A percentile compares a stretch with the other conserved stretches of the same genome.
Evolutionary conservation across 1,140 invertebrate species (phyloP).

Genomic region (Helicorthomorpha holstii): DNA sequence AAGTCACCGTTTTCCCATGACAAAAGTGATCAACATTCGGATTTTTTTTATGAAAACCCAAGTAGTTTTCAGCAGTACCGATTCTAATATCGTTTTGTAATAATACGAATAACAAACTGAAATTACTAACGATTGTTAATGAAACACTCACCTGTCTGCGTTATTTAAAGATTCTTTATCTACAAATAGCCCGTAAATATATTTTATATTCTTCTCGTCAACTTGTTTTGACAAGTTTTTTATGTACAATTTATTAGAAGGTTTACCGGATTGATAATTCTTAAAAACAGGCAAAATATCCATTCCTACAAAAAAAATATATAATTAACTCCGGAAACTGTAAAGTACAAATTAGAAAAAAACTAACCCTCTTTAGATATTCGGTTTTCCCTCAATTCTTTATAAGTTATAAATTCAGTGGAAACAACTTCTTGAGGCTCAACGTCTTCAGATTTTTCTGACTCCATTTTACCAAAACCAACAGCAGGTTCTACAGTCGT

Average conservation of each 20-base stretch:
- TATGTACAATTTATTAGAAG: conserved; percentile 68
- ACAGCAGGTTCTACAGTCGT: too few relatives aligned
- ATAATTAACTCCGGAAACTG: background rate
- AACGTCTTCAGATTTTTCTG: conserved; percentile 8
- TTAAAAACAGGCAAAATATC: conserved; percentile 62
- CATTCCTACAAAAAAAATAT: conserved; percentile 38
- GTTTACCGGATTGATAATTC: conserved; percentile 64
- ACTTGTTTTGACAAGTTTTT: conserved; percentile 80
- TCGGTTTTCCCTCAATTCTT: conserved; percentile 47
- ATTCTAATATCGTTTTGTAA: too few relatives aligned
- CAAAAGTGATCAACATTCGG: too few relatives aligned
- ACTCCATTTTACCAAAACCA: conserved; percentile 11
- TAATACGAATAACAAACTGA: too few relatives aligned
- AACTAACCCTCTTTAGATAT: conserved; percentile 38
- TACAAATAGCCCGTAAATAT: conserved; percentile 56
- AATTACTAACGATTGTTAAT: too few relatives aligned
- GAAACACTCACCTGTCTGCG: conserved; percentile 32
- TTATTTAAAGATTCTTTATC: conserved; percentile 30
- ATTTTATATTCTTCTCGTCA: conserved; percentile 50
- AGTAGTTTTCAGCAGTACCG: too few relatives aligned
- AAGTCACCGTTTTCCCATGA: too few relatives aligned
- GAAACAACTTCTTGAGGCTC: conserved; percentile 12
- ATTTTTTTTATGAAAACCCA: too few relatives aligned
- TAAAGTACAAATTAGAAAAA: conserved; percentile 3
- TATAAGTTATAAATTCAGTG: conserved; percentile 38